Evolutionary conservation across 2,113 vertebrate species (phyloP), one percentile per base, ranked within the genome.

Genomic region (Scomber japonicus): DNA sequence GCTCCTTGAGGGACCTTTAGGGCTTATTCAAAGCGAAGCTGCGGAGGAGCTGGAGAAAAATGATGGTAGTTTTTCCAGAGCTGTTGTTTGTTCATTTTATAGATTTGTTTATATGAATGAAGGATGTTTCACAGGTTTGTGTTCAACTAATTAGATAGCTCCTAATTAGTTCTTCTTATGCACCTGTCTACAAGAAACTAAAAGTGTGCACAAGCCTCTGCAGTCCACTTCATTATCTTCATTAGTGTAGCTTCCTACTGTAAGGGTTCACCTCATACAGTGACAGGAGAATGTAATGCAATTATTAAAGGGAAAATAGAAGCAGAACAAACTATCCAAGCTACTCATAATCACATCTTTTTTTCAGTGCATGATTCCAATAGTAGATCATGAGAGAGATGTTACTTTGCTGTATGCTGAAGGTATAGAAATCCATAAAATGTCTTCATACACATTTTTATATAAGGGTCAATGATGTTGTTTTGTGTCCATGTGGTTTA

Each of bases 1-100:
- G 53, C 46, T 83, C 75, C 81, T 74, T 57, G 54, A 76, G 80
- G 80, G 60, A 75, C 75, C 85, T 91, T 63, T 10, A 62, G 78
- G 80, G 76, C n/a, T 53, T 80, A 31, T 82, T 71, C 71, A 75
- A 10, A 77, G 27, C 46, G 14, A 24, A 74, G 80, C 62, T 50
- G 31, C 5, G 27, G 45, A 68, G 48, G 62, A 77, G 64, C 53
- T 44, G 14, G 15, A 56, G 35, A 67, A 40, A 62, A 66, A 48
- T 21, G n/a, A 5, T 35, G 10, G 2, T 27, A 15, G 21, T 50
- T 66, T 45, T 61, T 53, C 19, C 44, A 65, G 3, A n/a, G 0
- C 9, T 8, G 3, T 3, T 50, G 64, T 31, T 78, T 77, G 27
- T 73, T 79, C 27, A 53, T 53, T 66, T 75, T 15, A 35, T 66